These are phyloP conservation scores for Ceratothoa steindachneri DNA, from an alignment of 2,888 invertebrate genomes.

Conservation along the genomic window DNA sequence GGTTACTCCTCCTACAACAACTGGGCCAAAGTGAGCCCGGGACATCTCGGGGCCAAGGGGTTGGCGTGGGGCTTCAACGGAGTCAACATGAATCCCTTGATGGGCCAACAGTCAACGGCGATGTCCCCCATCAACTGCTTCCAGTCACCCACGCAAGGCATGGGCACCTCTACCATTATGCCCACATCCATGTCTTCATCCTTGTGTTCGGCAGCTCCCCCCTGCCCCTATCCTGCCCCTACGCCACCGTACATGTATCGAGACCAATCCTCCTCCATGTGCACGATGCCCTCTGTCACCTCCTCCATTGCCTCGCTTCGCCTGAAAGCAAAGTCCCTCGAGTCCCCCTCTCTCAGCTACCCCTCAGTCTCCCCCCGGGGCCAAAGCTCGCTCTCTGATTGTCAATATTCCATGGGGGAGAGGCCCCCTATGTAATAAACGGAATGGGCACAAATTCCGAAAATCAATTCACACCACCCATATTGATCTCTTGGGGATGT, in stretches of 20 bases:
- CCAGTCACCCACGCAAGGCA: slow-evolving; percentile 59
- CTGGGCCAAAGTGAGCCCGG: slow-evolving; percentile 92
- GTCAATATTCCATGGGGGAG: not conserved
- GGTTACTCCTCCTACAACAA: slow-evolving; percentile 85
- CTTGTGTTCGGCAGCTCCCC: slow-evolving; percentile 56
- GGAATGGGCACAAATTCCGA: too few species aligned
- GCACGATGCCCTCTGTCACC: slow-evolving; percentile 48
- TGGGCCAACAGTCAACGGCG: slow-evolving; percentile 38
- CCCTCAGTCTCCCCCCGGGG: slow-evolving; percentile 16
- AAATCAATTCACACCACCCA: too few species aligned
- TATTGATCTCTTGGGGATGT: too few species aligned
- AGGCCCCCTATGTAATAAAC: not conserved
- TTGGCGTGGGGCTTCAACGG: slow-evolving; percentile 59
- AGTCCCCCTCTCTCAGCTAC: slow-evolving; percentile 29
- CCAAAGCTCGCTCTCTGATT: slow-evolving; percentile 25
- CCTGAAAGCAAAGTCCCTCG: slow-evolving; percentile 49
- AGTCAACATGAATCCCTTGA: slow-evolving; percentile 42
- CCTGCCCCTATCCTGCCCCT: slow-evolving; percentile 85
- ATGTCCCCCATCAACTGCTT: slow-evolving; percentile 58
- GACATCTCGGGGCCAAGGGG: slow-evolving; percentile 76
- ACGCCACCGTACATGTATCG: slow-evolving; percentile 78
- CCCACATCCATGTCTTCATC: slow-evolving; percentile 56
- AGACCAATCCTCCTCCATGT: slow-evolving; percentile 46
- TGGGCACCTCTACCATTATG: slow-evolving; percentile 58
- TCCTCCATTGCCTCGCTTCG: slow-evolving; percentile 56